Base-by-base conservation (phyloP, 2,113 vertebrate genomes). In the Astur gentilis region DNA sequence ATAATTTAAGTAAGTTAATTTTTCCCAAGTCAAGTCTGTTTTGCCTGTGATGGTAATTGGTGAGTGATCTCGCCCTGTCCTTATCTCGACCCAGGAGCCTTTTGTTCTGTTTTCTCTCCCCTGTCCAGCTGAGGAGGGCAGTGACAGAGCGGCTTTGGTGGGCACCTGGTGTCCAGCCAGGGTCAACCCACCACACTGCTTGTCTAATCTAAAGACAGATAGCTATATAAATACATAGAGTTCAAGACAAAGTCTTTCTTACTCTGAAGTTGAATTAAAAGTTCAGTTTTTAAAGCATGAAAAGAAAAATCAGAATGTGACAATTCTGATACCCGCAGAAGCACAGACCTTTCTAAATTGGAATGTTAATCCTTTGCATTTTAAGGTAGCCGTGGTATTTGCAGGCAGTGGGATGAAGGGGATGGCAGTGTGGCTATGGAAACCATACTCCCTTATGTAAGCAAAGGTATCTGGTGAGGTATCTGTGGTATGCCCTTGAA, bases 181-280 rank as follows among this genome's bases (percentile, higher is more conserved):
- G 31, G 40, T 34, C 22, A n/a, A n/a, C 16, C 40, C 22, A 44
- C 16, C 22, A 2, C 40, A n/a, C 61, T 84, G 44, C 55, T 78
- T 96, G 91, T 91, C 90, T 90, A 16, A 95, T 95, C 75, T 84
- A 61, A 93, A 94, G 90, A 93, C 69, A 89, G 80, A 67, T 61
- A 90, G 75, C 58, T 78, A 25, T 19, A 67, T 4, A 83, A 79
- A 92, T 20, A 72, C 44, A 52, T 91, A 65, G 75, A 44, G 86
- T 52, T 80, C 57, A 64, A 65, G 45, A 45, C 80, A 92, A 64
- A 61, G 42, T 40, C 64, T 90, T 94, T 86, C 87, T 80, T 6
- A 6, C 70, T 73, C 64, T 5, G 5, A 88, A 40, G 55, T 21
- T 17, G 22, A 83, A 81, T 76, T 67, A n/a, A 45, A 95, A 87